These are phyloP conservation scores for Formica aserva DNA, from an alignment of 2,888 invertebrate species.

Conservation along the genomic window DNA sequence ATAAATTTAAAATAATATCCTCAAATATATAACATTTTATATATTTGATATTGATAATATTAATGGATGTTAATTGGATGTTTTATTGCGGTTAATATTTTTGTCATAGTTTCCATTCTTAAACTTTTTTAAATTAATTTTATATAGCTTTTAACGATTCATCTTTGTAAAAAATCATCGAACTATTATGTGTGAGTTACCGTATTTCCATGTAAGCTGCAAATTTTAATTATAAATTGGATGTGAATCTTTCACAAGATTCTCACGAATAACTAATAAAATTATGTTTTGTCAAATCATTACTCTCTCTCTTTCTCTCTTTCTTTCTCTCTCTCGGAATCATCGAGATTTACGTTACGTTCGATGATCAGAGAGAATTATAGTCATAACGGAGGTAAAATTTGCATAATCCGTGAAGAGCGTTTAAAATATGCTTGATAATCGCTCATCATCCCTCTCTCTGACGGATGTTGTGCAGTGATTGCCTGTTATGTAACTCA, in stretches of 20 bases:
- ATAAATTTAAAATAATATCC: neutral
- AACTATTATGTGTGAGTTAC: neutral
- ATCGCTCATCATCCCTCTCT: conserved; percentile 30
- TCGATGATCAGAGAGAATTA: conserved; percentile 20
- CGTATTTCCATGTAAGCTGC: conserved; percentile 5
- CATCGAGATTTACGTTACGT: neutral
- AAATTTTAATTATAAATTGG: conserved; percentile 2
- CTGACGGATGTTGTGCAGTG: conserved; percentile 40
- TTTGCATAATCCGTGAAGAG: conserved; percentile 46
- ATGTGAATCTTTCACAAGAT: neutral
- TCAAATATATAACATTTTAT: neutral
- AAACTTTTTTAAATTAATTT: neutral
- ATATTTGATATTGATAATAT: neutral
- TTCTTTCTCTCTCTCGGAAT: too few species aligned
- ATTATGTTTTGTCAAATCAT: conserved; percentile 22
- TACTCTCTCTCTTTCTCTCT: neutral
- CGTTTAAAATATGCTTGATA: conserved; percentile 39
- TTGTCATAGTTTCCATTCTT: neutral
- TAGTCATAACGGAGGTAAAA: conserved; percentile 23
- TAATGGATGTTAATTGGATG: neutral
- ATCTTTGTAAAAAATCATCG: neutral
- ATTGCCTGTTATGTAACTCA: conserved; percentile 34
- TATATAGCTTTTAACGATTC: neutral
- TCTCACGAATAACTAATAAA: conserved; percentile 12
- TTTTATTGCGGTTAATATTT: neutral